A percentile compares a stretch with the other conserved stretches of the same genome.
Conservation (phyloP, 2,888 invertebrate genomes). For the Spisula subtruncata region DNA sequence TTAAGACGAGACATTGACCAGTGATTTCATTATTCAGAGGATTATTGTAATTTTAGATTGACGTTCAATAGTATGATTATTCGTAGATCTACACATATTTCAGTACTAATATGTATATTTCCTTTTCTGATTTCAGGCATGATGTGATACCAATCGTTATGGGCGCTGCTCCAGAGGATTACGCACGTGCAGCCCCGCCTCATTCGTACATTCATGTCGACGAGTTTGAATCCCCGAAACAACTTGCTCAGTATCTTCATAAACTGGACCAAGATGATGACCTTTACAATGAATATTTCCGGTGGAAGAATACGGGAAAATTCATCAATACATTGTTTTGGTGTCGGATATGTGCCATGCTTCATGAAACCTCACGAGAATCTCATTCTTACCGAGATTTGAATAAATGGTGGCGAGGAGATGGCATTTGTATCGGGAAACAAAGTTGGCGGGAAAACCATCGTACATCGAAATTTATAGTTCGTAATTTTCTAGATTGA, state of each 20-base stretch:
- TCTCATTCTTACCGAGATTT: conserved; percentile 91
- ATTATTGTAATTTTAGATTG: too few relatives aligned
- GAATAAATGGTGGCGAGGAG: conserved; percentile 96
- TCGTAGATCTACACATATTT: too few relatives aligned
- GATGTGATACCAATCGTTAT: conserved; percentile 97
- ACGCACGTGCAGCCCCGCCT: conserved; percentile 95
- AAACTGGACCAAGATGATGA: conserved; percentile 95
- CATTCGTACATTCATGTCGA: conserved; percentile 99
- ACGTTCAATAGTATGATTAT: too few relatives aligned
- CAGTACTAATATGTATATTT: too few relatives aligned
- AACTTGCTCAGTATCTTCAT: conserved; percentile 95
- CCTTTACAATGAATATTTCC: conserved; percentile 97
- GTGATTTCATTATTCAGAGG: too few relatives aligned
- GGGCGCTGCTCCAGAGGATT: conserved; percentile 97
- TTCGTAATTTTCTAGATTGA: conserved; percentile 60
- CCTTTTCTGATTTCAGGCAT: conserved; percentile 90
- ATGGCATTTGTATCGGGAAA: conserved; percentile 82
- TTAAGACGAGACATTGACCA: too few relatives aligned
- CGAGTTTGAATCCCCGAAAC: conserved; percentile 95
- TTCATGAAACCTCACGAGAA: conserved; percentile 79
- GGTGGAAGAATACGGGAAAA: conserved; percentile 97
- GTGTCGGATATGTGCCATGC: conserved; percentile 94
- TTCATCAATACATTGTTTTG: conserved; percentile 98
- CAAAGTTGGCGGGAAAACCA: conserved; percentile 75
- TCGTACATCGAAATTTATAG: conserved; percentile 63